phyloP scores from a whole-genome alignment of 2,888 invertebrate genomes.

The Augochlorella aurata region DNA sequence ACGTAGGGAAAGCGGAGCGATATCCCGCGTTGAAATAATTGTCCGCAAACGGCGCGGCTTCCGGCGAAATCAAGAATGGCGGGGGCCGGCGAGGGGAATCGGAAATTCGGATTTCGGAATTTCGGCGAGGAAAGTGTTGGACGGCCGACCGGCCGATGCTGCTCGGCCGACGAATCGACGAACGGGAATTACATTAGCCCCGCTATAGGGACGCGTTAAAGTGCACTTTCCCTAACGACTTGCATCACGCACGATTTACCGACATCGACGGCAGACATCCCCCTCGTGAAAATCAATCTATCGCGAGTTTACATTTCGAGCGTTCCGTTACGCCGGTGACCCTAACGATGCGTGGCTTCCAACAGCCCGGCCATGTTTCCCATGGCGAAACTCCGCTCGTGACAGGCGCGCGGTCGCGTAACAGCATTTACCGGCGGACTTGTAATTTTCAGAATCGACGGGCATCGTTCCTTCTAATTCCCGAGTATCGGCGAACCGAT shows the following conservation, averaged over 20 bases:
- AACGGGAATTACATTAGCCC: constrained; percentile 55
- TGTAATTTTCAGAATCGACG: background rate
- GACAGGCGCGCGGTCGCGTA: background rate
- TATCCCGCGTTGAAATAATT: too few relatives aligned
- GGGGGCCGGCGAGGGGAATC: background rate
- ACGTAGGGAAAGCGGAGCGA: too few relatives aligned
- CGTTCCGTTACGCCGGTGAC: background rate
- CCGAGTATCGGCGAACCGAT: background rate
- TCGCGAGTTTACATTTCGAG: constrained; percentile 14
- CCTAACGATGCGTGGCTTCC: background rate
- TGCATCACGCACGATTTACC: constrained; percentile 58
- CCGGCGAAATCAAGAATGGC: background rate
- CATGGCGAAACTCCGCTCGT: background rate
- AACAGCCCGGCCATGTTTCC: background rate
- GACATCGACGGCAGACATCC: constrained; percentile 38
- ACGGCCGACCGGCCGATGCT: constrained; percentile 26
- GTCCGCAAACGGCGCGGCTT: background rate
- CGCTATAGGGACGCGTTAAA: constrained; percentile 45
- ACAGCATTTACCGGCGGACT: background rate
- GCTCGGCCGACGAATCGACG: constrained; percentile 50
- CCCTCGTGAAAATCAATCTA: constrained; percentile 22
- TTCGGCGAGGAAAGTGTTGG: background rate
- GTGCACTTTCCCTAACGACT: constrained; percentile 58
- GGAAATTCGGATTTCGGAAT: background rate
- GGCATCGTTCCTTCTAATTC: background rate